phyloP scores from a whole-genome alignment of 1,140 invertebrate species.

The Heliconius himera region DNA sequence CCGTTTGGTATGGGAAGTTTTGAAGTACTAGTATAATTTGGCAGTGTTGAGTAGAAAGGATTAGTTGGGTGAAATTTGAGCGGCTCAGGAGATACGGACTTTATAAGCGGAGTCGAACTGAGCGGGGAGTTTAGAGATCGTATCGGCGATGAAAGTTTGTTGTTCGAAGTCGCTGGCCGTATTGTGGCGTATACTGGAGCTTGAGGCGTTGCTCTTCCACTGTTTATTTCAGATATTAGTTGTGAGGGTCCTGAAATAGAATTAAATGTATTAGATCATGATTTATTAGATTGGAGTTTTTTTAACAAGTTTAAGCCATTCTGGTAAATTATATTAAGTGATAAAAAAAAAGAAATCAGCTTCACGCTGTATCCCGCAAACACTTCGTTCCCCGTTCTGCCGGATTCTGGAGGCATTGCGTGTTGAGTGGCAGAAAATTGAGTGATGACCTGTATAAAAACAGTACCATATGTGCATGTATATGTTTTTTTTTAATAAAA shows the following conservation, averaged over 20 bases:
- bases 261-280: neutral
- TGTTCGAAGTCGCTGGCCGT: slow-evolving; percentile 57
- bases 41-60: slow-evolving; percentile 76
- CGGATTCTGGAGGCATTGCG: too few relatives aligned
- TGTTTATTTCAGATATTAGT: slow-evolving; percentile 66
- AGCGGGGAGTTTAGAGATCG: slow-evolving; percentile 63
- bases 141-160: slow-evolving; percentile 52
- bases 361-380: too few relatives aligned
- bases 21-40: slow-evolving; percentile 71
- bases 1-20: slow-evolving; percentile 74
- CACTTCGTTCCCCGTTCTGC: too few relatives aligned
- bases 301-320: too few relatives aligned
- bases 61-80: slow-evolving; percentile 73
- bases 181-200: slow-evolving; percentile 71
- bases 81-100: slow-evolving; percentile 58
- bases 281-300: neutral
- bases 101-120: slow-evolving; percentile 61
- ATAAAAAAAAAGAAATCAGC: too few relatives aligned
- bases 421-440: too few relatives aligned
- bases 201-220: slow-evolving; percentile 67
- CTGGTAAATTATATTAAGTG: too few relatives aligned
- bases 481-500: too few relatives aligned
- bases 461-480: too few relatives aligned
- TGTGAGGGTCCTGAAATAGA: slow-evolving; percentile 78
- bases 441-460: too few relatives aligned